A percentile compares a stretch with the other conserved stretches of the same genome.
phyloP scores from a whole-genome alignment of 2,113 vertebrate species.

The Variabilichromis moorii region DNA sequence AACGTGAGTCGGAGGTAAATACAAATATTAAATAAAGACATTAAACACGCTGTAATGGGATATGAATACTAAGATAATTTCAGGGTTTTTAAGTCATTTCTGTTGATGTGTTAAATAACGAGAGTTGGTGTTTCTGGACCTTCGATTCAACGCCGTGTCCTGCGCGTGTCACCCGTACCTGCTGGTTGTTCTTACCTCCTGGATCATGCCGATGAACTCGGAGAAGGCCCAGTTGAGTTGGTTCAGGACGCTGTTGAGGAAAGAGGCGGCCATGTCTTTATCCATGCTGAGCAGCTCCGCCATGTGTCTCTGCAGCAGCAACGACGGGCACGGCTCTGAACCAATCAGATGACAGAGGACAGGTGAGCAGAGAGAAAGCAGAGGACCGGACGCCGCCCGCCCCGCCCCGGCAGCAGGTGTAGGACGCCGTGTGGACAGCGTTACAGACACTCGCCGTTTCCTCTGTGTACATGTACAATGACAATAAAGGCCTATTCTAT shows the following conservation, averaged over 20 bases:
- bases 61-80: fast-evolving
- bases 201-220: constrained; percentile 98
- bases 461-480: neutral
- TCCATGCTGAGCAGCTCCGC: constrained; percentile 84
- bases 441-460: neutral
- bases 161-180: neutral
- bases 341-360: constrained; percentile 11
- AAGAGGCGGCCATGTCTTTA: constrained; percentile 90
- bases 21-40: neutral
- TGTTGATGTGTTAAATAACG: neutral
- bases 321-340: constrained; percentile 93
- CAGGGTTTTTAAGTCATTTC: neutral
- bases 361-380: neutral
- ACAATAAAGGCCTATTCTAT: fast-evolving
- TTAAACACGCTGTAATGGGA: neutral
- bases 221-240: constrained; percentile 99
- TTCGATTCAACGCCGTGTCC: fast-evolving
- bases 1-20: neutral
- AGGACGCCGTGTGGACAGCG: neutral
- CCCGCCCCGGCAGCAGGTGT: neutral
- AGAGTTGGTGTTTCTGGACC: neutral
- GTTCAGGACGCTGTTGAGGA: constrained; percentile 98
- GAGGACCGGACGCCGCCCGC: neutral
- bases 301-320: constrained; percentile 94
- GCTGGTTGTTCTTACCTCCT: constrained; percentile 80